These are phyloP conservation scores for Spatulosminthurus flaviceps DNA, from an alignment of 2,888 invertebrate species.

Conservation along the genomic window DNA sequence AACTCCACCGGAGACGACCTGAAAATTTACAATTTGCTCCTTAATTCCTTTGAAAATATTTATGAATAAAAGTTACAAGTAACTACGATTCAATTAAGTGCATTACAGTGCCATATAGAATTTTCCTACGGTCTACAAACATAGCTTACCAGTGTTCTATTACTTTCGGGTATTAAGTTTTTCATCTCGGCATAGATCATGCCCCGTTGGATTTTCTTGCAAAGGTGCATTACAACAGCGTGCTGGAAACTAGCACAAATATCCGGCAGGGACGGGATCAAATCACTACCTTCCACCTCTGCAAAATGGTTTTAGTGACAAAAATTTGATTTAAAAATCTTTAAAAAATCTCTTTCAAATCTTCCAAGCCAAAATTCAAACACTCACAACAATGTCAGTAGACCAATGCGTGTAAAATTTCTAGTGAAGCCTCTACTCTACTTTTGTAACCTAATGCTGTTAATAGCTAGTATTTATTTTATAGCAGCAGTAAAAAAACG, in stretches of 20 bases:
- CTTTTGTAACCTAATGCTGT: no score
- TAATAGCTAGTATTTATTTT: no score
- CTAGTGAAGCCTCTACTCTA: no score
- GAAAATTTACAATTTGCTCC: conserved; percentile 2
- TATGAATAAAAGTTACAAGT: not conserved
- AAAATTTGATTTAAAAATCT: not conserved
- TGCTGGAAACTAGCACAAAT: conserved; percentile 87
- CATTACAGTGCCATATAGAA: no score
- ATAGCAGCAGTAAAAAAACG: no score
- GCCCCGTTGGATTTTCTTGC: conserved; percentile 83
- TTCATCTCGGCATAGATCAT: conserved; percentile 76
- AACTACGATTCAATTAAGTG: no score
- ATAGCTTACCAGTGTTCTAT: conserved; percentile 54
- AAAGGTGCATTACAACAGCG: conserved; percentile 79
- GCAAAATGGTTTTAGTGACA: conserved; percentile 53
- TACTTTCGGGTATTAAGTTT: conserved; percentile 71
- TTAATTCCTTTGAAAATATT: not conserved
- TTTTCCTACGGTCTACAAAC: no score
- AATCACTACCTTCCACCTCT: conserved; percentile 73
- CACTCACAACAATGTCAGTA: no score
- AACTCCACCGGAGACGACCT: conserved; percentile 93
- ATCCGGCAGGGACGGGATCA: conserved; percentile 80
- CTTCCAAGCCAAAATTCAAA: no score
- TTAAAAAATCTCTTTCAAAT: no score
- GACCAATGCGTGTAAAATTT: no score